phyloP scores from a whole-genome alignment of 2,797 vertebrate genomes.

The Lagorchestes hirsutus region DNA sequence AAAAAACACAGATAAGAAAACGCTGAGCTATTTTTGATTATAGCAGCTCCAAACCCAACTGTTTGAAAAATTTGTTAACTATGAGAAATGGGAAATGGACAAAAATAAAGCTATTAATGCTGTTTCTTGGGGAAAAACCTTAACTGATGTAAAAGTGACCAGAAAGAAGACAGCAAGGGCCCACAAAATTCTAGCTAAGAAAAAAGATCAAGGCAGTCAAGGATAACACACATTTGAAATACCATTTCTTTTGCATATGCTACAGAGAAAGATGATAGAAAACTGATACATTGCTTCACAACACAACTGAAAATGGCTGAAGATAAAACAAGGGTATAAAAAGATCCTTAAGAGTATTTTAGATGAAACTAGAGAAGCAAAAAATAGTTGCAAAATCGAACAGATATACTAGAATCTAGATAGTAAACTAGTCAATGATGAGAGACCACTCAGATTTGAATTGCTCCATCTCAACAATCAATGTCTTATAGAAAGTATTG shows the following conservation, averaged over 20 bases:
- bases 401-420: neutral
- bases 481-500: neutral
- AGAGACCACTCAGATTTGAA: neutral
- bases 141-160: neutral
- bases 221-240: neutral
- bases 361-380: neutral
- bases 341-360: neutral
- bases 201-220: neutral
- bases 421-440: neutral
- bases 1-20: neutral
- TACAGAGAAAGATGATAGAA: neutral
- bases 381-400: neutral
- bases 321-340: neutral
- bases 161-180: neutral
- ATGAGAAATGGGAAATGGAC: neutral
- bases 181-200: neutral
- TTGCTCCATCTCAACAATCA: neutral
- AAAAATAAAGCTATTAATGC: neutral
- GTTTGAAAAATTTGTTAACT: neutral
- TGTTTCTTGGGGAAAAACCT: neutral
- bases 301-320: neutral
- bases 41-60: neutral
- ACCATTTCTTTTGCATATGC: neutral
- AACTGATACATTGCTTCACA: neutral
- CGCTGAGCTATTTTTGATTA: neutral